These are phyloP conservation scores for Microvelia longipes DNA, from an alignment of 1,140 invertebrate genomes.

Conservation along the genomic window DNA sequence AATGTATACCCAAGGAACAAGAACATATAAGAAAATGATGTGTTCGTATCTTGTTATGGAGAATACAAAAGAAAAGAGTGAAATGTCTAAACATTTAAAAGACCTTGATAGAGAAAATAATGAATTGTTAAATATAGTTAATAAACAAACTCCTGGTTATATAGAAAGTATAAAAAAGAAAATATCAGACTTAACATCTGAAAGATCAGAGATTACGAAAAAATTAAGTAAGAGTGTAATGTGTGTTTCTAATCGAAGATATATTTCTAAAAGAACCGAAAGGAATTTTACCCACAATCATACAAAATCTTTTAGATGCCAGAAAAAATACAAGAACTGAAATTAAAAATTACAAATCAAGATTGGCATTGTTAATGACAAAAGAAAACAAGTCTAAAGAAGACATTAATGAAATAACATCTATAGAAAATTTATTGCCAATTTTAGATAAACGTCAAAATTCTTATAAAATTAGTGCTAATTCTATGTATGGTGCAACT, in stretches of 20 bases:
- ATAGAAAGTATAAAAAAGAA: neutral
- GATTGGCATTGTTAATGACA: neutral
- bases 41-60: neutral
- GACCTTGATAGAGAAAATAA: neutral
- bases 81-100: neutral
- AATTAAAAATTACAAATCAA: neutral
- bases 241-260: neutral
- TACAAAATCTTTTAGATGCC: neutral
- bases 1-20: neutral
- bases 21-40: neutral
- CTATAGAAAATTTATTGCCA: neutral
- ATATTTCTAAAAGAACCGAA: neutral
- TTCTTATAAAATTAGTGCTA: neutral
- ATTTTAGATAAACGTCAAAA: neutral
- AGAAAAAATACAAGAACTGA: neutral
- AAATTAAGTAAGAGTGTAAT: neutral
- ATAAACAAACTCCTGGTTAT: neutral
- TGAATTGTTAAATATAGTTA: neutral
- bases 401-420: neutral
- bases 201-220: neutral
- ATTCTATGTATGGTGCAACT: neutral
- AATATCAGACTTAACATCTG: neutral
- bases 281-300: neutral
- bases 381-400: neutral
- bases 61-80: neutral